phyloP scores from a whole-genome alignment of 23 tunicate genomes.

The Aplidium turbinatum region DNA sequence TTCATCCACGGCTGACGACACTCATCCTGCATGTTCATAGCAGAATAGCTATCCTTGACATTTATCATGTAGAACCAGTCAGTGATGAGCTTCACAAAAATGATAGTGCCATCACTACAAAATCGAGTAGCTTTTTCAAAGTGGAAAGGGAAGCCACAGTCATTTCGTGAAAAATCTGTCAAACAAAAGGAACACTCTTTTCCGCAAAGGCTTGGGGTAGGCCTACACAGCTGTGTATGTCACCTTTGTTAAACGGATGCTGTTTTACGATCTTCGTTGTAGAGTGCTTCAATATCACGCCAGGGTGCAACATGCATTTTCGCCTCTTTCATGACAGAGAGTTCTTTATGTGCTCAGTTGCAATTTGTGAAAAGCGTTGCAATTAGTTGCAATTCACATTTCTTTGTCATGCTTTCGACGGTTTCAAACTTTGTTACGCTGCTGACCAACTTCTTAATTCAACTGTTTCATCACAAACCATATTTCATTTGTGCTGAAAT shows the following conservation, averaged over 20 bases:
- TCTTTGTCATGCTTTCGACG: too few relatives aligned
- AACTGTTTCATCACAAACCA: too few relatives aligned
- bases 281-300: constrained; percentile 18
- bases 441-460: too few relatives aligned
- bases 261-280: constrained; percentile 3
- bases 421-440: too few relatives aligned
- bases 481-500: too few relatives aligned
- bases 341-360: too few relatives aligned
- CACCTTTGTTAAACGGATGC: constrained; percentile 3
- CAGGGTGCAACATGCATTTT: too few relatives aligned
- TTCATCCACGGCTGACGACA: constrained; percentile 19
- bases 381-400: too few relatives aligned
- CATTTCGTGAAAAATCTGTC: not conserved
- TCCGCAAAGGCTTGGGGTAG: constrained; percentile 18
- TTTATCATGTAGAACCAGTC: constrained; percentile 7
- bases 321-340: not conserved
- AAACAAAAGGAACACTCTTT: constrained; percentile 10
- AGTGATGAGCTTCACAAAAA: constrained; percentile 15
- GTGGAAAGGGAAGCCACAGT: constrained; percentile 1
- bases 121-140: not conserved
- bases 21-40: constrained; percentile 2
- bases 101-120: constrained; percentile 10
- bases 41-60: constrained; percentile 4
- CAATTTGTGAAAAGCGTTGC: too few relatives aligned
- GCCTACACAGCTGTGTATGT: constrained; percentile 5